phyloP scores from a whole-genome alignment of 2,888 invertebrate species.

The Pelosia muscerda region DNA sequence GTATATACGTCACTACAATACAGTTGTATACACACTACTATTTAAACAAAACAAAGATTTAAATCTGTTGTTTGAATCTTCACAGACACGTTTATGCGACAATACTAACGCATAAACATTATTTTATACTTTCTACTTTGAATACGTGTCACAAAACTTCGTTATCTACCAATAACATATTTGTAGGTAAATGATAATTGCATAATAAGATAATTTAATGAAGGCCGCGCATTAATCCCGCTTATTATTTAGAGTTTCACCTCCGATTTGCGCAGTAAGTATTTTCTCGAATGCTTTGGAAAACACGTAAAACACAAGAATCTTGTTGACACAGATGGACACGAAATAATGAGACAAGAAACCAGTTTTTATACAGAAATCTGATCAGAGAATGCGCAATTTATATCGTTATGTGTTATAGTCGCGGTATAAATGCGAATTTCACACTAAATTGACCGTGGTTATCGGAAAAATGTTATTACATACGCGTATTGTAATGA shows the following conservation, averaged over 20 bases:
- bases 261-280: constrained; percentile 28
- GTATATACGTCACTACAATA: constrained; percentile 15
- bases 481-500: constrained; percentile 41
- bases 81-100: neutral
- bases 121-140: constrained; percentile 28
- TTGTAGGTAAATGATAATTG: constrained; percentile 36
- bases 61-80: neutral
- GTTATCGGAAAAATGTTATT: constrained; percentile 50
- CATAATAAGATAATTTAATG: constrained; percentile 22
- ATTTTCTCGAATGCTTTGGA: constrained; percentile 30
- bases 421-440: constrained; percentile 44
- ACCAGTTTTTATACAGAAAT: constrained; percentile 24
- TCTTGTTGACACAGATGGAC: constrained; percentile 50
- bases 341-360: constrained; percentile 22
- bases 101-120: constrained; percentile 8
- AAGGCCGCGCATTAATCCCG: constrained; percentile 36
- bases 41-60: neutral
- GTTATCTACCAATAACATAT: constrained; percentile 44
- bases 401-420: constrained; percentile 34
- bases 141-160: constrained; percentile 47
- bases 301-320: constrained; percentile 36
- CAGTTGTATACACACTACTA: constrained; percentile 15
- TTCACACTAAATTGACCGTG: constrained; percentile 58
- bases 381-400: constrained; percentile 25
- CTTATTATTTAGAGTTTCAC: constrained; percentile 32